These are phyloP conservation scores for Griposia aprilina DNA, from an alignment of 2,888 invertebrate genomes.

Conservation along the genomic window DNA sequence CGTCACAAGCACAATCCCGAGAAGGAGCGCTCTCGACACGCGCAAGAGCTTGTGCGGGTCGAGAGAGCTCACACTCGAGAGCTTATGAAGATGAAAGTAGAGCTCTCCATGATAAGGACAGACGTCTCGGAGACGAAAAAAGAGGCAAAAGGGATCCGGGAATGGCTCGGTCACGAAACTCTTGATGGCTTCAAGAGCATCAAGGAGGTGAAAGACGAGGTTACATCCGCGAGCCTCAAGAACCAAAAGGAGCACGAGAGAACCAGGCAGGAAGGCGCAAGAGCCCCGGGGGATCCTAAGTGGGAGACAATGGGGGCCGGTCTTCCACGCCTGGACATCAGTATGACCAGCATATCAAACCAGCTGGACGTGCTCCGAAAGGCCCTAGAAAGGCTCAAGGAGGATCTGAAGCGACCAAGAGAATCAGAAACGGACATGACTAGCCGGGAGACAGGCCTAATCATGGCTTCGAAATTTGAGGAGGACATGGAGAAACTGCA, in stretches of 20 bases:
- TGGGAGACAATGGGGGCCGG: background rate
- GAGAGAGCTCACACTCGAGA: too few species aligned
- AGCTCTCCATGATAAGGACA: background rate
- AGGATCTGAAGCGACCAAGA: background rate
- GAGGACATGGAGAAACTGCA: background rate
- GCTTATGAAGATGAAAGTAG: background rate
- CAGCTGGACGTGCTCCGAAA: slow-evolving; percentile 7
- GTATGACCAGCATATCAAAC: background rate
- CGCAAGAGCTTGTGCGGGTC: slow-evolving; percentile 8
- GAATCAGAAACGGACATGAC: background rate
- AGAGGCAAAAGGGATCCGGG: background rate
- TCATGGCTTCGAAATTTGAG: background rate
- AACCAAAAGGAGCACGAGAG: background rate
- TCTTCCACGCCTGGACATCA: background rate
- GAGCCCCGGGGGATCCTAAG: background rate
- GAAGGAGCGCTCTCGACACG: slow-evolving; percentile 2
- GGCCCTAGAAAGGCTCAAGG: background rate
- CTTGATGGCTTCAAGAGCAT: background rate
- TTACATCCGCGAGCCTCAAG: background rate
- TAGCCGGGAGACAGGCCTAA: background rate
- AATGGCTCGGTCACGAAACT: background rate
- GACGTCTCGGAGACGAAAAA: background rate
- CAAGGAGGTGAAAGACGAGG: background rate
- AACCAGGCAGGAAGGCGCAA: background rate
- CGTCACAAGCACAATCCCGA: slow-evolving; percentile 1